Conservation (phyloP, 2,113 vertebrate genomes). For the Cairina moschata region DNA sequence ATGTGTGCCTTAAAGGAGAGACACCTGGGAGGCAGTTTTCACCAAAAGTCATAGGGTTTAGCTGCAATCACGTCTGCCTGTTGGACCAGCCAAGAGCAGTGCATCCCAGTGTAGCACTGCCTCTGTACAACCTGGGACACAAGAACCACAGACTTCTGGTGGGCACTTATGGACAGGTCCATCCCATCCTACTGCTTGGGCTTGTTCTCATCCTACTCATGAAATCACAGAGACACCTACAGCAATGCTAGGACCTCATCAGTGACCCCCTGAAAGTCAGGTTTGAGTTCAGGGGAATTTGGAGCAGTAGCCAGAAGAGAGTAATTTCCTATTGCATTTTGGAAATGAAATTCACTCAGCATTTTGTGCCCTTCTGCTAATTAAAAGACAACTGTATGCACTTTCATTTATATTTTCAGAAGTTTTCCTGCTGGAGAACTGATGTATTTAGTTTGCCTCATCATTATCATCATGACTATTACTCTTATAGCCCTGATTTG, state of each 20-base stretch:
- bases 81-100: neutral
- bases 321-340: neutral
- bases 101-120: neutral
- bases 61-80: fast-evolving
- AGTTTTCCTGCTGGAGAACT: neutral
- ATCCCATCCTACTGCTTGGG: neutral
- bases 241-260: neutral
- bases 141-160: neutral
- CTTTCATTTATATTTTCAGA: neutral
- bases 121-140: neutral
- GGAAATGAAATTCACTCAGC: neutral
- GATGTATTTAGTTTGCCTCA: neutral
- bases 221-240: neutral
- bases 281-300: neutral
- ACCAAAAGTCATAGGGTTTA: neutral
- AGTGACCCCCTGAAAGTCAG: neutral
- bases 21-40: neutral
- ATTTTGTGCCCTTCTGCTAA: neutral
- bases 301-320: neutral
- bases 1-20: fast-evolving
- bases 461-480: neutral
- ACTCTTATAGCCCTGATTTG: neutral
- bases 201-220: neutral
- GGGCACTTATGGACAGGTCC: fast-evolving
- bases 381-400: neutral